phyloP scores from a whole-genome alignment of 2,888 invertebrate genomes.

The Cephus pygmeus region DNA sequence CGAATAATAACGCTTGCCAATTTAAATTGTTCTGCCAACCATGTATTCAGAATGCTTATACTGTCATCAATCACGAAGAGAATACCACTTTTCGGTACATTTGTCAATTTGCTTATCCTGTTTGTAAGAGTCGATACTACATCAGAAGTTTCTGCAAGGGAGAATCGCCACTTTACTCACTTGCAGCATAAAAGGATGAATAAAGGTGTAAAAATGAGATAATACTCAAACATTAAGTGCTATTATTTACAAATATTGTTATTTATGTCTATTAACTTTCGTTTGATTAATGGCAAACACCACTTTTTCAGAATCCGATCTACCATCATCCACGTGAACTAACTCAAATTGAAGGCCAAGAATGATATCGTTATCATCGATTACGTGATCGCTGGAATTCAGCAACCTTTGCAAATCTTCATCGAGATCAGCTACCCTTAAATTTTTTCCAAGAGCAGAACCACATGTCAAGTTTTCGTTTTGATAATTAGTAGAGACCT shows the following conservation, averaged over 20 bases:
- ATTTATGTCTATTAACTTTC: no score
- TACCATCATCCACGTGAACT: no score
- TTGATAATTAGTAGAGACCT: no score
- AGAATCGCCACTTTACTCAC: no score
- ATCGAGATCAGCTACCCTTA: slow-evolving; percentile 16
- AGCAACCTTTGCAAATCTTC: slow-evolving; percentile 17
- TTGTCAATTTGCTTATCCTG: slow-evolving; percentile 15
- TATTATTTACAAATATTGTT: no score
- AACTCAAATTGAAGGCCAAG: slow-evolving; percentile 9
- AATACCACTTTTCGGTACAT: slow-evolving; percentile 4
- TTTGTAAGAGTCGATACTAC: slow-evolving; percentile 9
- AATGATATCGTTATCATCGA: slow-evolving; percentile 17
- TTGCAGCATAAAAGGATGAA: no score
- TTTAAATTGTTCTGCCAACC: slow-evolving; percentile 22
- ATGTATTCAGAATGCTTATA: slow-evolving; percentile 14
- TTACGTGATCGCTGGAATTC: slow-evolving; percentile 16
- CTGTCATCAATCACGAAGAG: slow-evolving; percentile 25
- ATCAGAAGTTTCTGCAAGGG: slow-evolving; percentile 10
- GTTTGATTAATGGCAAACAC: no score
- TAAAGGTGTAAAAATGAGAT: no score
- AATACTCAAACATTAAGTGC: no score
- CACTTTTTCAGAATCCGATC: no score
- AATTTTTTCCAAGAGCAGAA: no score
- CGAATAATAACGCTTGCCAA: slow-evolving; percentile 13
- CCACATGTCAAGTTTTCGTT: no score